Evolutionary conservation across 1,140 invertebrate genomes (phyloP), one percentile per base, ranked within the genome.

Genomic region (Drosophila quadrilineata): DNA sequence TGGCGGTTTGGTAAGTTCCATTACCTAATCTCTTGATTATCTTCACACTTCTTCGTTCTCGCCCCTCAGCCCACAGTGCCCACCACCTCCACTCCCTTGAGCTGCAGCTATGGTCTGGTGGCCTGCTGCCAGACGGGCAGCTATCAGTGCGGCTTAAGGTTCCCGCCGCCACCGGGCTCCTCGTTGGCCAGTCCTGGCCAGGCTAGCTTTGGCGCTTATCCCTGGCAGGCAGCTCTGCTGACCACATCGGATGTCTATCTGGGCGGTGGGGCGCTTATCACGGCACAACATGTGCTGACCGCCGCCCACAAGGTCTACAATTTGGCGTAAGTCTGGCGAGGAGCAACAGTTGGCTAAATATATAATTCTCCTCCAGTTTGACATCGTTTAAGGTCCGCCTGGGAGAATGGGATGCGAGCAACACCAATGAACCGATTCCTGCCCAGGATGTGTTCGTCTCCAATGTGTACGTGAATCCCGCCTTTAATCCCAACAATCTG

Each of bases 391-490:
- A 94, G 82, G 91, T 94, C 3, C 91, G 94, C 31, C 75, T 95
- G 0, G 94, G 94, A 0, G 94, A 94, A 75, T 94, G 94, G 93
- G 91, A 94, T 82, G 92, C 91, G 0, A 89, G 90, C n/a, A 91
- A 89, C 0, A 92, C 91, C 0, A 91, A 80, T 5, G 93, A 94
- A 54, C 92, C 92, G 0, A 91, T 93, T 36, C 91, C 92, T 2
- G 92, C 91, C 52, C 90, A 93, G 66, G 93, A 94, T 66, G 92
- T 92, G 41, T 88, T 63, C 3, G 80, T 93, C 0, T 68, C 84
- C 1, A 91, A 89, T 62, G 91, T 95, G 6, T 92, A 92, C 33
- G 89, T 93, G 12, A 94, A 96, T 76, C 93, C 94, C 0, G 89
- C 91, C 3, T 96, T 92, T 75, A 93, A 93, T 73, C 80, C 92